A percentile compares a stretch with the other conserved stretches of the same genome.
phyloP scores from a whole-genome alignment of 2,797 vertebrate species.

The Columba guinea region DNA sequence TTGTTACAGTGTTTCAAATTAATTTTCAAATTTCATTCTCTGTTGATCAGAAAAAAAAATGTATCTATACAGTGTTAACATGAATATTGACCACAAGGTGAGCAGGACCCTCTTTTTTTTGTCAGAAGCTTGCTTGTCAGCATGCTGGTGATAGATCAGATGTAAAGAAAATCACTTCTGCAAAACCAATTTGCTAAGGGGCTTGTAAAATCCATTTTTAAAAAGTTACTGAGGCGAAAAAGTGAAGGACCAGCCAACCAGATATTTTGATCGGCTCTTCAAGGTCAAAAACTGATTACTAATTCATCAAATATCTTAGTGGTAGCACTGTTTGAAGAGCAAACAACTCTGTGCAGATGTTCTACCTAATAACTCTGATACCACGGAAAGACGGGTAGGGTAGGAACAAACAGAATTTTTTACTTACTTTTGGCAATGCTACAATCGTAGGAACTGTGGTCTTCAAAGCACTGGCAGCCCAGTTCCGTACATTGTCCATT shows the following conservation, averaged over 20 bases:
- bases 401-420: constrained; percentile 64
- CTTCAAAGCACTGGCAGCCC: constrained; percentile 79
- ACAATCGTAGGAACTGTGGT: constrained; percentile 81
- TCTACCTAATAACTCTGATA: constrained; percentile 61
- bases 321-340: constrained; percentile 67
- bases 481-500: constrained; percentile 78
- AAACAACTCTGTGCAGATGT: constrained; percentile 66
- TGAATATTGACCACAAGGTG: constrained; percentile 60
- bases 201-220: constrained; percentile 76
- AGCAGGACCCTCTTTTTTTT: constrained; percentile 8
- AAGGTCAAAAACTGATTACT: constrained; percentile 76
- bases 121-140: constrained; percentile 52
- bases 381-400: constrained; percentile 27
- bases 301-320: constrained; percentile 76
- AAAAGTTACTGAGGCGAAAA: constrained; percentile 71
- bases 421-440: constrained; percentile 79
- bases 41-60: not conserved
- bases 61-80: not conserved
- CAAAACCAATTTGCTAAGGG: constrained; percentile 74
- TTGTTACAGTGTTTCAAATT: not conserved
- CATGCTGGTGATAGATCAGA: constrained; percentile 60
- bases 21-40: constrained; percentile 5
- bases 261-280: constrained; percentile 71
- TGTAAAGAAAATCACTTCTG: constrained; percentile 67
- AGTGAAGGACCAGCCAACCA: constrained; percentile 64